phyloP scores from a whole-genome alignment of 2,113 vertebrate genomes.

The Sylvilagus bachmani region DNA sequence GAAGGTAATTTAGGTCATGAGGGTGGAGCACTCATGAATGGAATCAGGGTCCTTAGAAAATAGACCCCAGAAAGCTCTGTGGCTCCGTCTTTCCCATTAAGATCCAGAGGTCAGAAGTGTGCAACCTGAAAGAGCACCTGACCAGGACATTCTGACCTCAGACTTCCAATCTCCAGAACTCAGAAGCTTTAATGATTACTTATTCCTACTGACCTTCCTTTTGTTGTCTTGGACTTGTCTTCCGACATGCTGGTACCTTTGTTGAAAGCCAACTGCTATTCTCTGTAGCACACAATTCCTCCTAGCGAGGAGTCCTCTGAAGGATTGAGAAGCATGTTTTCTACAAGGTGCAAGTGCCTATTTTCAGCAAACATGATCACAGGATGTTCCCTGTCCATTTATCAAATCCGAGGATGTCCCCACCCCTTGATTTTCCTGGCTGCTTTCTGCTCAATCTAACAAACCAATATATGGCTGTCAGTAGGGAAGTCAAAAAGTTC shows the following conservation, averaged over 20 bases:
- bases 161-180: not conserved
- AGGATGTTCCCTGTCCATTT: constrained; percentile 26
- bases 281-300: not conserved
- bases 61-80: not conserved
- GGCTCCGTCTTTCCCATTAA: not conserved
- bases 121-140: not conserved
- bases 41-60: not conserved
- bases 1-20: not conserved
- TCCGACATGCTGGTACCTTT: not conserved
- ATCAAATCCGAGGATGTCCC: constrained; percentile 26
- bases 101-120: not conserved
- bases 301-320: not conserved
- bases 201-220: not conserved
- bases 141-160: not conserved
- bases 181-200: not conserved
- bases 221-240: not conserved
- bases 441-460: not conserved
- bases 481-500: not conserved
- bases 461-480: not conserved
- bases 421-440: not conserved
- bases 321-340: not conserved
- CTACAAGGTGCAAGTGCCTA: not conserved
- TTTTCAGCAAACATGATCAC: constrained; percentile 48
- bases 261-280: not conserved
- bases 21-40: not conserved